These are phyloP conservation scores for Picathartes gymnocephalus DNA, from an alignment of 2,113 vertebrate genomes.

Conservation along the genomic window DNA sequence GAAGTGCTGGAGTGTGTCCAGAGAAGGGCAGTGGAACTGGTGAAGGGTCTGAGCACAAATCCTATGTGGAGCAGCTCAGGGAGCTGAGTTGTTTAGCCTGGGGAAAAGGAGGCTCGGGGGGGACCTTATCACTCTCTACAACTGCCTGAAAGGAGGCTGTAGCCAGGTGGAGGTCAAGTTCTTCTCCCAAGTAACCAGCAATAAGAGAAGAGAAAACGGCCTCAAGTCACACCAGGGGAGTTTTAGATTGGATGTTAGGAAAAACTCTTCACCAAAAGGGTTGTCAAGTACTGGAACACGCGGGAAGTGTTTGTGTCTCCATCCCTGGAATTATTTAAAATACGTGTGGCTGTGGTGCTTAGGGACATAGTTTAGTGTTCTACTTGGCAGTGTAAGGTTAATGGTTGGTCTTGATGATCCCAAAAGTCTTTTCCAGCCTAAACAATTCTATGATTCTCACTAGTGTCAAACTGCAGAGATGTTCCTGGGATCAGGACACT, in stretches of 20 bases:
- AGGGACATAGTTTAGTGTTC: background rate
- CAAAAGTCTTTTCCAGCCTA: background rate
- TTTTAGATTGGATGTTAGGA: background rate
- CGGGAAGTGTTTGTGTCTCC: background rate
- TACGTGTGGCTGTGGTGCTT: rapidly evolving
- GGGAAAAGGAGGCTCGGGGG: background rate
- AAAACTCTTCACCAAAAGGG: background rate
- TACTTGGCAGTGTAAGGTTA: background rate
- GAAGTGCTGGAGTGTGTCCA: background rate
- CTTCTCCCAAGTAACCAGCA: background rate
- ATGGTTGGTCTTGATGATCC: background rate
- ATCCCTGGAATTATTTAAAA: background rate
- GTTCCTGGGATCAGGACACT: background rate
- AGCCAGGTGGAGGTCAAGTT: background rate
- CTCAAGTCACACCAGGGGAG: background rate
- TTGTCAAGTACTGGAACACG: background rate
- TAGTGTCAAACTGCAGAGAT: background rate
- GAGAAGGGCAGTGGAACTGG: background rate
- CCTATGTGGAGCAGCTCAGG: background rate
- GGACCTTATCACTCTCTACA: background rate
- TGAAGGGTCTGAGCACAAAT: background rate
- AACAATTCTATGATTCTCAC: background rate
- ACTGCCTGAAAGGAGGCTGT: background rate
- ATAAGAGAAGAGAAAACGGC: background rate
- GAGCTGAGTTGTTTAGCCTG: background rate